phyloP scores from a whole-genome alignment of 1,140 invertebrate species.

The Archegozetes longisetosus region DNA sequence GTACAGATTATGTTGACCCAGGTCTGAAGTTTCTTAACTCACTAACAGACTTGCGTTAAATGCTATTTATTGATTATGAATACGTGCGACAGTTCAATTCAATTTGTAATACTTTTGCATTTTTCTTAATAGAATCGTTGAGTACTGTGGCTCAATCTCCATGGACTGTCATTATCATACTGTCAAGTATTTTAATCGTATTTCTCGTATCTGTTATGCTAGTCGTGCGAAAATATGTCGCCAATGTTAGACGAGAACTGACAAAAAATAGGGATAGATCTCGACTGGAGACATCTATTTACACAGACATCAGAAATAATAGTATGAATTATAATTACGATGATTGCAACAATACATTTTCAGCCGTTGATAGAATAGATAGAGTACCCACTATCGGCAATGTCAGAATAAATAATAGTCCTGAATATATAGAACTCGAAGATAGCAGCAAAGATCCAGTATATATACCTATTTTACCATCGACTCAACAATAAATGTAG shows the following conservation, averaged over 20 bases:
- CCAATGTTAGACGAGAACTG: not conserved
- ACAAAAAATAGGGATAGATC: not conserved
- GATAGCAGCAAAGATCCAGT: not conserved
- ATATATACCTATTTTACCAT: not conserved
- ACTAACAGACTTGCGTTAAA: not conserved
- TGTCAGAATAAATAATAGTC: not conserved
- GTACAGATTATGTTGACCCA: not conserved
- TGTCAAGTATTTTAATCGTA: not conserved
- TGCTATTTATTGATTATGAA: too few species aligned
- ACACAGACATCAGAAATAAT: not conserved
- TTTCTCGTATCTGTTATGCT: not conserved
- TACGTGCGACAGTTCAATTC: too few species aligned
- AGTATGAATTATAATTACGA: not conserved
- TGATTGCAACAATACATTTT: not conserved
- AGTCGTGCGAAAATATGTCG: not conserved
- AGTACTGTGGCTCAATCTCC: not conserved
- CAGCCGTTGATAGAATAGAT: too few species aligned
- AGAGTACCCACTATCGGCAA: not conserved
- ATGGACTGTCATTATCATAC: not conserved
- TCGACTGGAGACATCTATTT: not conserved
- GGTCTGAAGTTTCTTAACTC: not conserved
- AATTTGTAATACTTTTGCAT: not conserved
- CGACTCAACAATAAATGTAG: not conserved
- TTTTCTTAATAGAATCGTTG: not conserved
- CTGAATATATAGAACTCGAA: not conserved